Conservation (phyloP, 2,113 vertebrate species). For the Platysteira castanea region DNA sequence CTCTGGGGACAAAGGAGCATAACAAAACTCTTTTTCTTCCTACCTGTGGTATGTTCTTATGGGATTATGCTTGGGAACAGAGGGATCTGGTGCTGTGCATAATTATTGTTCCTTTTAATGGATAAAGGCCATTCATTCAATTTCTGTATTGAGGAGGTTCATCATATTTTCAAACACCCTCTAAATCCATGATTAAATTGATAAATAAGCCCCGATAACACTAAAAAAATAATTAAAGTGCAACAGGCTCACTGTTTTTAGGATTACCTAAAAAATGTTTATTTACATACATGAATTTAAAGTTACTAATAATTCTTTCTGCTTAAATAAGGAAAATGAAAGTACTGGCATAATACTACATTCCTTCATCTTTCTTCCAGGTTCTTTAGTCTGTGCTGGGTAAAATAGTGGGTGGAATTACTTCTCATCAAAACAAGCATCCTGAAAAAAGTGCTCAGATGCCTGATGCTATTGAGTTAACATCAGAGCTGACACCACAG, state of each 20-base stretch:
- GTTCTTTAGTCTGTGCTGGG: not conserved
- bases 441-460: not conserved
- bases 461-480: constrained; percentile 17
- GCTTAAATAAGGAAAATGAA: not conserved
- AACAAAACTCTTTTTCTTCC: not conserved
- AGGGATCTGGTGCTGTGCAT: not conserved
- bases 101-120: not conserved
- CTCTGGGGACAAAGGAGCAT: not conserved
- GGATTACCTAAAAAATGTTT: not conserved
- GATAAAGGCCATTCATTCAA: not conserved
- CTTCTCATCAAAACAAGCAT: not conserved
- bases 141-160: not conserved
- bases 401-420: not conserved
- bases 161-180: not conserved
- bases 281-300: not conserved
- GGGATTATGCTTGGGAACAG: not conserved
- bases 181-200: not conserved
- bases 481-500: constrained; percentile 15
- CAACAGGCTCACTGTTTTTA: not conserved
- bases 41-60: not conserved
- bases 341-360: not conserved
- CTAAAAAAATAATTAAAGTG: not conserved
- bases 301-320: not conserved
- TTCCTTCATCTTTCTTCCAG: not conserved
- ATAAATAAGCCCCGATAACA: not conserved